These are phyloP conservation scores for Coracopsis vasa DNA, from an alignment of 2,113 vertebrate species.

Conservation along the genomic window DNA sequence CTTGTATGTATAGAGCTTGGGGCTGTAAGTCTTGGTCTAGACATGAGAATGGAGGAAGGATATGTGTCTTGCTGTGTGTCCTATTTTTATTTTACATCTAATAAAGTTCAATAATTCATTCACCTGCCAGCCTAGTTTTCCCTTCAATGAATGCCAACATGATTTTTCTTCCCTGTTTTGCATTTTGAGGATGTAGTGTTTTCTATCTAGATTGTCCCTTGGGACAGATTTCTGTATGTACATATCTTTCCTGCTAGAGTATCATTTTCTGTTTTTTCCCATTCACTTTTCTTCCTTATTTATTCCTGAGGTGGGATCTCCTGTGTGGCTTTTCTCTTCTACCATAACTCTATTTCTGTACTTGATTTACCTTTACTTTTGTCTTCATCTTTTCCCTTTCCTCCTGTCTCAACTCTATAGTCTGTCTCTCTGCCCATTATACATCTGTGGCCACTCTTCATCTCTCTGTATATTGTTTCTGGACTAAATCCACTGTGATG, in stretches of 20 bases:
- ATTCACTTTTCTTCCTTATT: neutral
- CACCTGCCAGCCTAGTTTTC: neutral
- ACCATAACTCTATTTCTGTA: neutral
- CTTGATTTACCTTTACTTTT: neutral
- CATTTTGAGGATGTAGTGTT: neutral
- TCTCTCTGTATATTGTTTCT: neutral
- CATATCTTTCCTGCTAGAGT: neutral
- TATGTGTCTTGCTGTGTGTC: neutral
- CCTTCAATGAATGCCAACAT: neutral
- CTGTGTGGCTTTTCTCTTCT: neutral
- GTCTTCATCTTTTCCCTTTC: neutral
- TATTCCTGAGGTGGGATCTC: neutral
- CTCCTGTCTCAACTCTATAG: neutral
- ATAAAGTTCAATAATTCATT: conserved; percentile 3
- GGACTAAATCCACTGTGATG: neutral
- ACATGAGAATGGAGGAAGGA: neutral
- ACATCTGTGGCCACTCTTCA: neutral
- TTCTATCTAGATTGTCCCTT: neutral
- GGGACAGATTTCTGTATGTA: neutral
- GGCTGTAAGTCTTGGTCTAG: neutral
- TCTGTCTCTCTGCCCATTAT: neutral
- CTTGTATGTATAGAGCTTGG: neutral
- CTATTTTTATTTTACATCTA: neutral
- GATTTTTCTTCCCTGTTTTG: neutral
- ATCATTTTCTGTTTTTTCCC: neutral